Base-by-base conservation (phyloP, 2,888 invertebrate genomes). In the Scaeva pyrastri region DNA sequence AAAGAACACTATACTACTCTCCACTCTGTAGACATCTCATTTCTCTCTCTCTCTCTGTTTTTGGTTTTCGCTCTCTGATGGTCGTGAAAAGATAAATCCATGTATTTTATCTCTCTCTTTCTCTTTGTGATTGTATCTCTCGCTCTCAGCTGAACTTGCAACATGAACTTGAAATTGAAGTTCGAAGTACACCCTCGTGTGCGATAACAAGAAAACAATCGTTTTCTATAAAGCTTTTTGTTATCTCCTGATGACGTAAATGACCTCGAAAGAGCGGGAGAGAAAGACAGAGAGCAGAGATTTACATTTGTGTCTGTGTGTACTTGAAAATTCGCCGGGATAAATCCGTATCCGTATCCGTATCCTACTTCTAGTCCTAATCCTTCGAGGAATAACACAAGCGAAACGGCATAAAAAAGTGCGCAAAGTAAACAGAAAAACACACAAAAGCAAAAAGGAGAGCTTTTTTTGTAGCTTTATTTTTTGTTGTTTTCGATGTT, bases 131-230 rank as follows among this genome's bases (percentile, higher is more conserved):
- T 21, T 64, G 26, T 45, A 5, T 23, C 10, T 8, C 16, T 50
- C 1, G 26, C 36, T 68, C 52, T 52, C 68, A n/a, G 26, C 3
- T 86, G 86, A 86, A 86, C 86, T 86, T 86, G 86, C 81, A 86
- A 86, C 86, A 86, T 86, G 86, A 86, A 86, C 86, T 86, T 86
- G 86, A 86, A 86, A 78, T 14, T 16, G 43, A 58, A 73, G 52
- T 31, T 72, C 39, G 58, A 56, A 50, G 21, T 50, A 39, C 74
- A 50, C 58, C 31, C 21, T 48, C 45, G 39, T 16, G 21, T 39
- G 3, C 12, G 7, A 23, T 52, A 23, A 26, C 12, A 21, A 16
- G 2, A 60, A 50, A 36, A 48, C 2, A 41, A 43, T 10, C 19
- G 19, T 2, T 31, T 31, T n/a, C n/a, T 31, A 31, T 26, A 58